Base-by-base conservation (phyloP, 2,797 vertebrate genomes). In the Sparidentex hasta region DNA sequence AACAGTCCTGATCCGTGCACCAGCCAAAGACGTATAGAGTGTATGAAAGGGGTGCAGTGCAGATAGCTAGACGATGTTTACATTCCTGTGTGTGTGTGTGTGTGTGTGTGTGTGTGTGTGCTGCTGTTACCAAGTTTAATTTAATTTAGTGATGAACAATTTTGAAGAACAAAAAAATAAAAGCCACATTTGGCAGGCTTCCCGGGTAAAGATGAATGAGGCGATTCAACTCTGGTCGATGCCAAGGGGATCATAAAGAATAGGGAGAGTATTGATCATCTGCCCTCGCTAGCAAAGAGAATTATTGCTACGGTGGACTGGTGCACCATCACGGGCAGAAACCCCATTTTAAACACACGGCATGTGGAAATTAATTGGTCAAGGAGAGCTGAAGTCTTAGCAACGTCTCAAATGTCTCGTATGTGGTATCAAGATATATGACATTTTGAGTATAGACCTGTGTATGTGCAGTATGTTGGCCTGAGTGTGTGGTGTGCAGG, bases 241-340 rank as follows among this genome's bases (percentile, higher is more conserved):
- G 71, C 84, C 78, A 87, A 74, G 41, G 56, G 81, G 80, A 88
- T 88, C 77, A 86, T 82, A 90, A 87, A 91, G 72, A 88, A 88
- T 54, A 70, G 68, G 46, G 72, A 69, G 7, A 56, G 25, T 88
- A 93, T 92, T 83, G 87, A 94, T 88, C 81, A 80, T 65, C 71
- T 86, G 50, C 50, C 78, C 56, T 81, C 52, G 63, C 74, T 63
- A 80, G 50, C 52, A 76, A 68, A 81, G 67, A 89, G 21, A 89
- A 76, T 85, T 85, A 84, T 75, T 84, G 62, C 77, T 78, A 44
- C 46, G 58, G 65, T 48, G 65, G 18, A 63, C 25, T 25, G 65
- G 33, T 77, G 55, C 46, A 51, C 33, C 64, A 62, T 50, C 43
- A 71, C 57, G 59, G 70, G 74, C 54, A 77, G 41, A 80, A 80